These are phyloP conservation scores for Monochamus alternatus DNA, from an alignment of 2,888 invertebrate genomes.

Conservation along the genomic window DNA sequence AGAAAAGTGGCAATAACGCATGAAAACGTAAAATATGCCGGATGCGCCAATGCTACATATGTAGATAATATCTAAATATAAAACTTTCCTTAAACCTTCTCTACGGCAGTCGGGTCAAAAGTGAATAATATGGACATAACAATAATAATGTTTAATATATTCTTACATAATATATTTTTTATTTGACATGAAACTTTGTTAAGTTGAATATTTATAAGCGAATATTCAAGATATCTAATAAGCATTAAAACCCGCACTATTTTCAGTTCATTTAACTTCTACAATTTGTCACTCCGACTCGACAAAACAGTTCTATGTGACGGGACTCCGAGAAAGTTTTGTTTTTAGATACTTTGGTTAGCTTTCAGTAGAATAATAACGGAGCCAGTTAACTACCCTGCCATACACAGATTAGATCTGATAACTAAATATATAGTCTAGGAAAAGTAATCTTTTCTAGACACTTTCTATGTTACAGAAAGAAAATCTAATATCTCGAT, in stretches of 20 bases:
- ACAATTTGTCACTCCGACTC: neutral
- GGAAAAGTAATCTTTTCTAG: neutral
- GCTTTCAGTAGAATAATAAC: neutral
- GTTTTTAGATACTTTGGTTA: neutral
- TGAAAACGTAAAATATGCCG: no score
- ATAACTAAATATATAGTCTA: neutral
- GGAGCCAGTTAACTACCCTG: conserved; percentile 1
- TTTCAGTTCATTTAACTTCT: conserved; percentile 9
- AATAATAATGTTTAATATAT: neutral
- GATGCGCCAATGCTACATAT: neutral
- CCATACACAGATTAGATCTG: neutral
- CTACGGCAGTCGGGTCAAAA: no score
- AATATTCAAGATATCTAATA: neutral
- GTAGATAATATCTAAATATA: neutral
- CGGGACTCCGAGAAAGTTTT: conserved; percentile 9
- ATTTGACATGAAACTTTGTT: neutral
- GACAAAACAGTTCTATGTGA: conserved; percentile 2
- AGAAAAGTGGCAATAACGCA: no score
- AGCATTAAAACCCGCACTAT: neutral
- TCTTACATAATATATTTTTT: no score
- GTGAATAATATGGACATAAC: neutral
- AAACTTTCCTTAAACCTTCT: neutral
- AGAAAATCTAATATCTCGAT: neutral
- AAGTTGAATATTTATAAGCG: neutral
- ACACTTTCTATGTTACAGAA: neutral